Evolutionary conservation across 2,888 invertebrate species (phyloP).

Genomic region (Panzeria rudis): DNA sequence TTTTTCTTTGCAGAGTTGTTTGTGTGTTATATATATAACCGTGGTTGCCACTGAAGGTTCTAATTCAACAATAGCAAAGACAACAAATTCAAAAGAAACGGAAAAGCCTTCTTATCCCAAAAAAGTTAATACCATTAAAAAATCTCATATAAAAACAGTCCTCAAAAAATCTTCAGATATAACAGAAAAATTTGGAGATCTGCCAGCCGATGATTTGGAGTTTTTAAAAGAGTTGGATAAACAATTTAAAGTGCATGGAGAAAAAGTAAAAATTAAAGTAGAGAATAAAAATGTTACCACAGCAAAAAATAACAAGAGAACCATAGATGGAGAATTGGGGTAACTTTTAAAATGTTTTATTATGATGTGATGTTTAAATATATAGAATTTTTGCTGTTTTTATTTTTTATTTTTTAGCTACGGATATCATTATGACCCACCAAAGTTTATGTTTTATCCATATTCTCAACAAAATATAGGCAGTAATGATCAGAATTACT

Average conservation of each 20-base stretch:
- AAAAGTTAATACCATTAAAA: conserved; percentile 80
- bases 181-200: conserved; percentile 79
- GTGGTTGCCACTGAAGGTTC: conserved; percentile 46
- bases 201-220: conserved; percentile 81
- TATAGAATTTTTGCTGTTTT: no score
- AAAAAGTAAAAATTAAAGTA: conserved; percentile 83
- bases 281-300: conserved; percentile 80
- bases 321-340: conserved; percentile 89
- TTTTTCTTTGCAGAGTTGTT: conserved; percentile 55
- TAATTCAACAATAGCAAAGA: conserved; percentile 30
- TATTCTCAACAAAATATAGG: conserved; percentile 88
- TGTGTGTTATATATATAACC: conserved; percentile 35
- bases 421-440: conserved; percentile 83
- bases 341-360: conserved; percentile 83
- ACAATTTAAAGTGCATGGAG: conserved; percentile 82
- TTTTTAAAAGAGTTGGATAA: conserved; percentile 83
- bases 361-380: no score
- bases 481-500: conserved; percentile 75
- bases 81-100: conserved; percentile 56
- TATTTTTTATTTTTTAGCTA: conserved; percentile 76
- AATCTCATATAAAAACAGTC: conserved; percentile 74
- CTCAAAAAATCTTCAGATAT: conserved; percentile 69
- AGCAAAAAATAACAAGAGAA: conserved; percentile 85
- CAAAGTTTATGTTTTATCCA: conserved; percentile 88
- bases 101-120: conserved; percentile 79